phyloP scores from a whole-genome alignment of 2,113 vertebrate species.

The Nibea albiflora region DNA sequence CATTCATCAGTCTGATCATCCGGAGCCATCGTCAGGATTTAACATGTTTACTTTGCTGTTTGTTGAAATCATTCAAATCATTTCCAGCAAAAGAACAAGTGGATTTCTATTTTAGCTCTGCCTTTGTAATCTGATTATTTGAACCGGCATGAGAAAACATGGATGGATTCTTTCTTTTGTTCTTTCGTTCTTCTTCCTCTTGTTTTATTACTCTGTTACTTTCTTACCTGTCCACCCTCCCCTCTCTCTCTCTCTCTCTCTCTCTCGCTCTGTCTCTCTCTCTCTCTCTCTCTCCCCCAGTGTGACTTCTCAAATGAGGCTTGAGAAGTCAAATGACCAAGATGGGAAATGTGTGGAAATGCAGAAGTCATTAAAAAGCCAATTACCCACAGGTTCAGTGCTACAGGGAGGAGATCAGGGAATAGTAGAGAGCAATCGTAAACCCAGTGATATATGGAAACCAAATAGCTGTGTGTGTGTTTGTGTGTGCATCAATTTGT shows the following conservation, averaged over 20 bases:
- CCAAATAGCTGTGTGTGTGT: slow-evolving; percentile 80
- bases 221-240: slow-evolving; percentile 33
- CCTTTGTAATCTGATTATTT: background rate
- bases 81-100: background rate
- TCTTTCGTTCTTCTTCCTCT: background rate
- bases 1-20: slow-evolving; percentile 5
- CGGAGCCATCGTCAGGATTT: background rate
- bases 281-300: slow-evolving; percentile 16
- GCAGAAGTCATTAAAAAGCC: slow-evolving; percentile 92
- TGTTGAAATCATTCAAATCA: slow-evolving; percentile 7
- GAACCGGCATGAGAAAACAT: background rate
- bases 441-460: slow-evolving; percentile 85
- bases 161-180: background rate
- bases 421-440: slow-evolving; percentile 82
- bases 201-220: background rate
- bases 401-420: slow-evolving; percentile 82
- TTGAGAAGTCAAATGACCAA: slow-evolving; percentile 67
- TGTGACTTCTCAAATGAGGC: slow-evolving; percentile 66
- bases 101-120: background rate
- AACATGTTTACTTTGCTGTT: slow-evolving; percentile 5
- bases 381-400: slow-evolving; percentile 84
- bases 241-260: background rate
- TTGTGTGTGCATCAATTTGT: background rate
- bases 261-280: slow-evolving; percentile 11
- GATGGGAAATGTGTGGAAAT: slow-evolving; percentile 71